Percentiles rank a stretch among this genome's conserved stretches.
These are phyloP conservation scores for Opisthocomus hoazin DNA, from an alignment of 2,113 vertebrate genomes.

Conservation along the genomic window DNA sequence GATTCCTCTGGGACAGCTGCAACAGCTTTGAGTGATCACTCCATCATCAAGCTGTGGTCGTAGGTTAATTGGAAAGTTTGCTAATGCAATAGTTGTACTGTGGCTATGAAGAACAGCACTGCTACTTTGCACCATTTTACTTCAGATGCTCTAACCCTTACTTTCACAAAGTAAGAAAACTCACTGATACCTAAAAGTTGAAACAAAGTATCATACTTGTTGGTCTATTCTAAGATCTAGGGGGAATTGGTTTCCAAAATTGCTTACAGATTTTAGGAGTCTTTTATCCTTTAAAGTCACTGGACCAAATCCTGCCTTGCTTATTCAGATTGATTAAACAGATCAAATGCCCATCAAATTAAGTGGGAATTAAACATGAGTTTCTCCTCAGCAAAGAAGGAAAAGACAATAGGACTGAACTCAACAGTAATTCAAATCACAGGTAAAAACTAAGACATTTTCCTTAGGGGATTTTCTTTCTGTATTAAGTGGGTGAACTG, in stretches of 20 bases:
- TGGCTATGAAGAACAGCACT: not conserved
- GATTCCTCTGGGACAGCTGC: constrained; percentile 13
- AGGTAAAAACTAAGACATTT: not conserved
- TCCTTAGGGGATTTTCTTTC: not conserved
- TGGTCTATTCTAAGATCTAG: not conserved
- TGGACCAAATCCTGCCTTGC: not conserved
- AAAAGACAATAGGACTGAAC: not conserved
- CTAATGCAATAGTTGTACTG: not conserved
- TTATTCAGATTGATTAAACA: not conserved
- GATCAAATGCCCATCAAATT: not conserved
- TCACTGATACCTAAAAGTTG: not conserved
- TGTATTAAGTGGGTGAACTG: not conserved
- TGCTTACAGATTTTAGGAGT: not conserved
- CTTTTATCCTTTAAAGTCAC: not conserved
- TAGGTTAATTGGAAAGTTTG: constrained; percentile 46
- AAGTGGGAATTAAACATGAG: not conserved
- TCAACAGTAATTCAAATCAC: not conserved
- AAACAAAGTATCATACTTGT: not conserved
- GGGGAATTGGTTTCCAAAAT: not conserved
- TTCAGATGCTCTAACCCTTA: not conserved
- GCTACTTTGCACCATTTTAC: not conserved
- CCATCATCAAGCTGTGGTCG: not conserved
- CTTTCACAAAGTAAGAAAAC: not conserved
- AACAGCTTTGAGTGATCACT: constrained; percentile 18
- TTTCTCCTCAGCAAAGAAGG: not conserved